phyloP scores from a whole-genome alignment of 2,797 vertebrate genomes.

The Muscicapa comitata region DNA sequence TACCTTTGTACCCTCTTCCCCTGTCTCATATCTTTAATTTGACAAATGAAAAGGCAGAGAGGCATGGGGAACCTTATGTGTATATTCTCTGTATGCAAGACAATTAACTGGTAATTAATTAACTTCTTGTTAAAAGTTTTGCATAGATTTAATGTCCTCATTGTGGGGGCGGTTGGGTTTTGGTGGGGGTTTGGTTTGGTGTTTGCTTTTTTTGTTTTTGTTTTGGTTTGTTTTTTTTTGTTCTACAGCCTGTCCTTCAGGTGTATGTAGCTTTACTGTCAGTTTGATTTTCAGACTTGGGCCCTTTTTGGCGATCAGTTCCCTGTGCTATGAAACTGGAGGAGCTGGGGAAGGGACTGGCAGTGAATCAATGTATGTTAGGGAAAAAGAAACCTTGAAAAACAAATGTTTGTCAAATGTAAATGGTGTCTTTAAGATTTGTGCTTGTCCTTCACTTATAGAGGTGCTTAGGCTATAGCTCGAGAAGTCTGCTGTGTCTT shows the following conservation, averaged over 20 bases:
- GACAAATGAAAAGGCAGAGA: not conserved
- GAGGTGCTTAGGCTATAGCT: not conserved
- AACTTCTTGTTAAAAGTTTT: not conserved
- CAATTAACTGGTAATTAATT: not conserved
- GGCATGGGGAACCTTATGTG: not conserved
- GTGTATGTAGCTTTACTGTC: not conserved
- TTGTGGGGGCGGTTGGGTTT: not conserved
- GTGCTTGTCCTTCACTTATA: not conserved
- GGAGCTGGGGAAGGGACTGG: not conserved
- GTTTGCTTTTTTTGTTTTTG: not conserved
- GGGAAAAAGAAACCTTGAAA: not conserved
- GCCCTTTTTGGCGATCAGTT: fast-evolving
- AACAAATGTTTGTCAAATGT: not conserved
- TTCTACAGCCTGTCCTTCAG: not conserved
- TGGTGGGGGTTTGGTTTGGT: fast-evolving
- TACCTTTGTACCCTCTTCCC: not conserved
- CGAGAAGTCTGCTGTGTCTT: not conserved
- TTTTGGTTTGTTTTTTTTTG: not conserved
- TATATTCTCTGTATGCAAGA: not conserved
- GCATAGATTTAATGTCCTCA: not conserved
- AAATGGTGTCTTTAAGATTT: not conserved
- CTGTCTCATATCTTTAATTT: not conserved
- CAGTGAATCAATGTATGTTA: not conserved
- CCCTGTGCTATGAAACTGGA: not conserved
- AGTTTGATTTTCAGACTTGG: not conserved